Percentiles rank a stretch among this genome's conserved stretches.
phyloP scores from a whole-genome alignment of 1,140 invertebrate genomes.

The Cherax destructor region DNA sequence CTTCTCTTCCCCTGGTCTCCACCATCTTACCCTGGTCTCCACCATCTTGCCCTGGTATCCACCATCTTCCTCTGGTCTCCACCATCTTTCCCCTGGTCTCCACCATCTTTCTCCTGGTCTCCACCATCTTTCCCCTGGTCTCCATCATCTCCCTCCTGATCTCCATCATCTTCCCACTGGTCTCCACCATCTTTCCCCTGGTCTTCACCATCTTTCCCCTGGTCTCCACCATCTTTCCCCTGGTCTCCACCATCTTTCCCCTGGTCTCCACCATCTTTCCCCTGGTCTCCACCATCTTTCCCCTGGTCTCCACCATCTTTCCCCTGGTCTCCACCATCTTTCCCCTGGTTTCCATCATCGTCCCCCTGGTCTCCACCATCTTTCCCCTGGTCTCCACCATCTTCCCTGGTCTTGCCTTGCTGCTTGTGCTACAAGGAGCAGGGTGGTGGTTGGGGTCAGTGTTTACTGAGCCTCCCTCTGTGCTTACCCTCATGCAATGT shows the following conservation, averaged over 20 bases:
- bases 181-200: background rate
- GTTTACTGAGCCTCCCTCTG: conserved; percentile 28
- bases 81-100: background rate
- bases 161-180: no score
- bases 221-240: background rate
- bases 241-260: background rate
- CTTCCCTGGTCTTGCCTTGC: no score
- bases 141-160: no score
- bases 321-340: no score
- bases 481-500: conserved; percentile 54
- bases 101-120: background rate
- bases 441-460: conserved; percentile 4
- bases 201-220: background rate
- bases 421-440: conserved; percentile 7
- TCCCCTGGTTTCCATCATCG: background rate
- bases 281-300: background rate
- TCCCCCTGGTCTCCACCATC: background rate
- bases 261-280: background rate
- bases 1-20: no score
- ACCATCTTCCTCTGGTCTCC: background rate
- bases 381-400: no score
- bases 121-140: no score
- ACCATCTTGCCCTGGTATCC: background rate
- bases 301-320: background rate
- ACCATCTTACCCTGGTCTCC: background rate